A percentile compares a stretch with the other conserved stretches of the same genome.
Conservation (phyloP, 2,888 invertebrate genomes). For the Troilus luridus region DNA sequence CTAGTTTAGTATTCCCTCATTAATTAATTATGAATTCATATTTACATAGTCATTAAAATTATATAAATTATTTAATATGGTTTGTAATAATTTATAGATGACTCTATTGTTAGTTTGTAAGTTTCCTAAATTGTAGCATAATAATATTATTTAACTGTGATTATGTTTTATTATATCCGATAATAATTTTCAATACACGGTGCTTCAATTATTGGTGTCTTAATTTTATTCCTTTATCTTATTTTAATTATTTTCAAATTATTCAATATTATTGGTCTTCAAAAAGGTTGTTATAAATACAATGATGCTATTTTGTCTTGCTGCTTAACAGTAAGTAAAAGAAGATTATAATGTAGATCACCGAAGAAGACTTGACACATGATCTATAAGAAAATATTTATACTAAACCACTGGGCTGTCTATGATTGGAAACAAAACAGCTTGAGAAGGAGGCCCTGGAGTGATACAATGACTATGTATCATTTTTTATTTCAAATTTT, state of each 20-base stretch:
- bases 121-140: conserved; percentile 50
- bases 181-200: conserved; percentile 47
- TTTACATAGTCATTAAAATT: conserved; percentile 38
- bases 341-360: no score
- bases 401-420: no score
- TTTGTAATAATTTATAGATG: conserved; percentile 45
- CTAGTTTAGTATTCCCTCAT: conserved; percentile 28
- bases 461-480: no score
- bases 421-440: no score
- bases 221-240: conserved; percentile 7
- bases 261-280: neutral
- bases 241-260: neutral
- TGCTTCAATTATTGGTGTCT: conserved; percentile 17
- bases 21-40: conserved; percentile 29
- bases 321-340: no score
- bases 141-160: conserved; percentile 46
- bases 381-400: no score
- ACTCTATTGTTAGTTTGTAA: conserved; percentile 12
- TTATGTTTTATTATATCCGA: conserved; percentile 44
- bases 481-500: no score
- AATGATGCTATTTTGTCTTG: neutral
- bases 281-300: neutral
- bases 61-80: conserved; percentile 44
- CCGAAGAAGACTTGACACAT: no score
- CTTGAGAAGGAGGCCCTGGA: no score